Base-by-base conservation (phyloP, 2,888 invertebrate species). In the Noctua janthina region DNA sequence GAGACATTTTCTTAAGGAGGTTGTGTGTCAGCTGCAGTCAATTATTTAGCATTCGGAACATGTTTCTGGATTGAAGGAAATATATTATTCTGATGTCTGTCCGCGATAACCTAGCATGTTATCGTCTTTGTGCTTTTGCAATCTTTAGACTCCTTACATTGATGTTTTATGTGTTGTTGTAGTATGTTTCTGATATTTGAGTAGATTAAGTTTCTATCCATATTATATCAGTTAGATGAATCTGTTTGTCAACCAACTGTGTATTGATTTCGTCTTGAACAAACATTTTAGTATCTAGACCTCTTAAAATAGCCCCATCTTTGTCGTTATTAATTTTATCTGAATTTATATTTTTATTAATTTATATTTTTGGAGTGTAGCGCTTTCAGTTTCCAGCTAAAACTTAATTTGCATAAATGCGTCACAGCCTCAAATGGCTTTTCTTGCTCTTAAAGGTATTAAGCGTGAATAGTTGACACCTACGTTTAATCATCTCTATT, bases 31-130 rank as follows among this genome's bases (percentile, higher is more conserved):
- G 77, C 73, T 79, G 69, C 62, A 74, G 81, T 72, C 81, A 81
- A 85, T 82, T 85, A 75, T 54, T 86, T 86, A 67, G 62, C 49
- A 84, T 86, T 86, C 81, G 76, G 74, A 69, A 78, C 84, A 75
- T 76, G 87, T 86, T 81, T 78, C 67, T 87, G 74, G 81, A 84
- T 86, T 81, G 87, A 83, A 83, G 80, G 76, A 83, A 78, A 81
- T 77, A 81, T 76, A 84, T 78, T 81, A 81, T 84, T 81, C 86
- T 70, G 78, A 78, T 83, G 86, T 67, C 68, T 75, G 78, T 82
- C 66, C 13, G 49, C 77, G 87, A 81, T 84, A 86, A 86, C 83
- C 83, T 78, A 75, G 75, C 70, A 78, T 78, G 82, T 79, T 86
- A 85, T 85, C 79, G 82, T 86, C 79, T 77, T 62, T 67, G 62